Evolutionary conservation across 2,888 invertebrate genomes (phyloP).

Genomic region (Rhagophthalmus giganteus): DNA sequence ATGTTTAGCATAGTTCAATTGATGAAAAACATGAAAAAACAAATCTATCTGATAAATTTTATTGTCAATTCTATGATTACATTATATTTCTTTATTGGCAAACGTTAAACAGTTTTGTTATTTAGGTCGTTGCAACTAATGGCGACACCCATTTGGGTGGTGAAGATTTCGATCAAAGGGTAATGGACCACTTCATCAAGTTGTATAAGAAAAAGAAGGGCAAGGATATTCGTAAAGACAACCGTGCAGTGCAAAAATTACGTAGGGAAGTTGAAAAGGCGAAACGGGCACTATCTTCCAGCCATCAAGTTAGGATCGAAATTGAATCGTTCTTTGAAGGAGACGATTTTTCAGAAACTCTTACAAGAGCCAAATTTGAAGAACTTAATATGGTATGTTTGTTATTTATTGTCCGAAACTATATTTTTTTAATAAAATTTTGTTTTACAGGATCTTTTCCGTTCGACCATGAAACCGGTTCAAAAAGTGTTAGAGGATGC

Average conservation of each 20-base stretch:
- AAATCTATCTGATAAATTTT: too few species aligned
- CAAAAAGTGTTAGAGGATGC: conserved; percentile 97
- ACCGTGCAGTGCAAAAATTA: conserved; percentile 93
- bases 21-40: too few species aligned
- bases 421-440: conserved; percentile 11
- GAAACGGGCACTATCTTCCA: conserved; percentile 91
- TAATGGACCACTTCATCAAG: conserved; percentile 99
- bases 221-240: conserved; percentile 93
- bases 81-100: too few species aligned
- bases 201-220: conserved; percentile 98
- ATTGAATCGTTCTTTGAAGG: conserved; percentile 98
- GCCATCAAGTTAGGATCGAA: conserved; percentile 96
- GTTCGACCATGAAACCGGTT: conserved; percentile 92
- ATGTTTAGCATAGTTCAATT: too few species aligned
- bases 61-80: too few species aligned
- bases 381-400: conserved; percentile 85
- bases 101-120: too few species aligned
- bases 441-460: conserved; percentile 65
- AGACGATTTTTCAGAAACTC: conserved; percentile 96
- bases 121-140: conserved; percentile 74
- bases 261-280: conserved; percentile 98
- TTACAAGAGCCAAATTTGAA: conserved; percentile 98
- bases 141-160: conserved; percentile 98
- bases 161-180: conserved; percentile 98
- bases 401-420: neutral